These are phyloP conservation scores for Vombatus ursinus DNA, from an alignment of 2,113 vertebrate genomes.

Conservation along the genomic window DNA sequence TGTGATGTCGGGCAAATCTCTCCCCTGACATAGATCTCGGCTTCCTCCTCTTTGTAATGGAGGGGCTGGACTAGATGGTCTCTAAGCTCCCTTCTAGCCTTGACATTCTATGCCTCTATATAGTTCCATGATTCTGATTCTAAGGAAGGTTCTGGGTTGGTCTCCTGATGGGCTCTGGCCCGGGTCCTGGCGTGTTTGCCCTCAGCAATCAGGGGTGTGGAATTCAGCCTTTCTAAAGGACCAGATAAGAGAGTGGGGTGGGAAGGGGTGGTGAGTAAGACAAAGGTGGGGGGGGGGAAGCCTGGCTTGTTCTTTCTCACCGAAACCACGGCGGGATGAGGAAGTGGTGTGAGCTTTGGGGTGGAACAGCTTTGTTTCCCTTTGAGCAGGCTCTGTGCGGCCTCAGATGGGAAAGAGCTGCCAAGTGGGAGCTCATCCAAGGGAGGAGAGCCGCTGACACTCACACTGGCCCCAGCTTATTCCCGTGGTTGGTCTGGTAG, in stretches of 20 bases:
- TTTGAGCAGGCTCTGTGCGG: not conserved
- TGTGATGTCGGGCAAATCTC: not conserved
- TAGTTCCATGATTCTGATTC: not conserved
- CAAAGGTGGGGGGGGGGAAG: not conserved
- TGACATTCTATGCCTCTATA: not conserved
- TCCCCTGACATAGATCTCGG: not conserved
- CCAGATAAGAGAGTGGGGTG: not conserved
- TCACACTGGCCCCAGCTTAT: not conserved
- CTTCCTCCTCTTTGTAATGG: not conserved
- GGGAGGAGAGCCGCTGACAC: not conserved
- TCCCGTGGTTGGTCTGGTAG: not conserved
- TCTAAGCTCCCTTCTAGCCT: not conserved
- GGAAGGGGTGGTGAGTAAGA: not conserved
- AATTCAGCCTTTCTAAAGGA: not conserved
- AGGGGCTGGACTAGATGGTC: not conserved
- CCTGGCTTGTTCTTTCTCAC: not conserved
- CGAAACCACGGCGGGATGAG: not conserved
- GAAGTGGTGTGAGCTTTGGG: not conserved
- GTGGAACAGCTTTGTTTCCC: not conserved
- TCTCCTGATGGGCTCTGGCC: not conserved
- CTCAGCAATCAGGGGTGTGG: not conserved
- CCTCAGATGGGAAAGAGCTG: not conserved
- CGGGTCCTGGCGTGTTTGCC: not conserved
- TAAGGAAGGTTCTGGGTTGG: not conserved
- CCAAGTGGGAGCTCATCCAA: not conserved